These are phyloP conservation scores for Coracias cyanogaster DNA, from an alignment of 2,797 vertebrate genomes.

Conservation along the genomic window DNA sequence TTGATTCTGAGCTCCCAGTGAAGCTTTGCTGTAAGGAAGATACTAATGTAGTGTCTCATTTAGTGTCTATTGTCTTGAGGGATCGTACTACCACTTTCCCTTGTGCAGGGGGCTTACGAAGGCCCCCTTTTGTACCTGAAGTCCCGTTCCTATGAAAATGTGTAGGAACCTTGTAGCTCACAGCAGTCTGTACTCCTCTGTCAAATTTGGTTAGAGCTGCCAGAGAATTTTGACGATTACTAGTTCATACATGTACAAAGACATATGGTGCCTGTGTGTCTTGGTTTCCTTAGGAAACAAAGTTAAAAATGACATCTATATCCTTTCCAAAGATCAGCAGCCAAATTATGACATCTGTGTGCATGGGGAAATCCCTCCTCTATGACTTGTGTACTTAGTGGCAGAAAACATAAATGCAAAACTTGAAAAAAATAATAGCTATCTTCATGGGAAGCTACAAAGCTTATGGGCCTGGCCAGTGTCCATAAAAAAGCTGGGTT, in stretches of 20 bases:
- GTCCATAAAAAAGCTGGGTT: not conserved
- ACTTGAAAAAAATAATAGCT: not conserved
- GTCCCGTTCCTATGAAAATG: not conserved
- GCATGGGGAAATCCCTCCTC: not conserved
- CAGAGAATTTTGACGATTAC: not conserved
- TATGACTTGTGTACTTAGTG: not conserved
- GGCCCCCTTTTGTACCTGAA: not conserved
- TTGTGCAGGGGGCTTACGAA: not conserved
- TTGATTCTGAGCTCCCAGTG: not conserved
- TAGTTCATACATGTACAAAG: not conserved
- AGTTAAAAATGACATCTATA: not conserved
- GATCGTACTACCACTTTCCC: not conserved
- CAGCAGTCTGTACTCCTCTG: not conserved
- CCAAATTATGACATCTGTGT: not conserved
- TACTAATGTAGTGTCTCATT: not conserved
- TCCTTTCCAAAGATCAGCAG: constrained; percentile 33
- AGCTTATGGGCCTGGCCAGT: not conserved
- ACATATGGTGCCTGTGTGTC: not conserved
- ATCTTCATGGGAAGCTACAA: not conserved
- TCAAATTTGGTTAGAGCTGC: not conserved
- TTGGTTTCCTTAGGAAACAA: not conserved
- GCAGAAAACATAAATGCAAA: not conserved
- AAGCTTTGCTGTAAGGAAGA: not conserved
- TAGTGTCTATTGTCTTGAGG: not conserved
- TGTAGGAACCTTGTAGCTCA: not conserved